Evolutionary conservation across 1,140 invertebrate genomes (phyloP).

Genomic region (Drosophila gunungcola): DNA sequence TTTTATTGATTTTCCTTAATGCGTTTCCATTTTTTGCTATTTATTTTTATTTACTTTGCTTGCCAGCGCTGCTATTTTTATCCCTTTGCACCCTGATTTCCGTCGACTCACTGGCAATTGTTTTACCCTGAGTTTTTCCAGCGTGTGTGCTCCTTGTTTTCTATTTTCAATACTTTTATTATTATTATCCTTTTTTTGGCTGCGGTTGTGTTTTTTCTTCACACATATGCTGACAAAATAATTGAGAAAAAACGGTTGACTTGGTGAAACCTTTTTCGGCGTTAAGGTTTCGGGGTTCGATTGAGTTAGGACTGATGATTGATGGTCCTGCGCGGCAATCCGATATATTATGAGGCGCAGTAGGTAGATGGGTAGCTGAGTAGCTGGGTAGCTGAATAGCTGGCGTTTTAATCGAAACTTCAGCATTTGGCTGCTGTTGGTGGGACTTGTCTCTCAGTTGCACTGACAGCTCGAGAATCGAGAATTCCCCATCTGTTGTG

Average conservation of each 20-base stretch:
- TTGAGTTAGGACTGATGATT: conserved; percentile 38
- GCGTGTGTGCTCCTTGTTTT: conserved; percentile 14
- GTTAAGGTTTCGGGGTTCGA: conserved; percentile 20
- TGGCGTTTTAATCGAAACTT: conserved; percentile 25
- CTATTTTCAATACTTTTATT: conserved; percentile 61
- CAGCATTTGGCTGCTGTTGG: conserved; percentile 13
- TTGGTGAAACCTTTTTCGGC: conserved; percentile 30
- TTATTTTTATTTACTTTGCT: conserved; percentile 75
- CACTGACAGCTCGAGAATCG: conserved; percentile 38
- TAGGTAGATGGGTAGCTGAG: conserved; percentile 10
- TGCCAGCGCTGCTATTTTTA: conserved; percentile 32
- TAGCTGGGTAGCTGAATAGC: neutral
- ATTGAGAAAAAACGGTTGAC: conserved; percentile 65
- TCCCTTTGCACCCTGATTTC: conserved; percentile 53
- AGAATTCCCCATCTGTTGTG: conserved; percentile 34
- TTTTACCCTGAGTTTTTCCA: conserved; percentile 46
- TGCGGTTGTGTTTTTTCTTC: conserved; percentile 69
- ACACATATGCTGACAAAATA: conserved; percentile 81
- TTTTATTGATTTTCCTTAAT: conserved; percentile 82
- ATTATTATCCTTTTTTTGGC: conserved; percentile 72
- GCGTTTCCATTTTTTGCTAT: conserved; percentile 72
- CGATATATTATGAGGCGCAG: conserved; percentile 6
- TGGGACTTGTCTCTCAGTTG: conserved; percentile 23
- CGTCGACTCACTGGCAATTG: conserved; percentile 74
- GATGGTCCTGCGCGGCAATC: conserved; percentile 20